Conservation (phyloP, 2,113 vertebrate genomes). For the Gorsachius goisagi region DNA sequence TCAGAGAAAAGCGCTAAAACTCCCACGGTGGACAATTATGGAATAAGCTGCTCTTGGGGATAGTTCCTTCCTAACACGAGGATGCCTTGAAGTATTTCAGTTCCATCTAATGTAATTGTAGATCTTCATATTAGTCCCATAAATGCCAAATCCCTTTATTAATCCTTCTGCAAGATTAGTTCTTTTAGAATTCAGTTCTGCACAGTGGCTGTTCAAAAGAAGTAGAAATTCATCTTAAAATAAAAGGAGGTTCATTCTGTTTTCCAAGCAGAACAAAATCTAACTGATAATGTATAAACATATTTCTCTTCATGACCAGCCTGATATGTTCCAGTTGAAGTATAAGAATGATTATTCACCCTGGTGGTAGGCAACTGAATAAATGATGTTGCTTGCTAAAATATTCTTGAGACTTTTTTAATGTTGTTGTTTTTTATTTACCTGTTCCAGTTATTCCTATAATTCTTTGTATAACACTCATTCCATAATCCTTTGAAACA, state of each 20-base stretch:
- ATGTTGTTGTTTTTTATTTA: background rate
- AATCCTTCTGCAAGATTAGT: slow-evolving; percentile 10
- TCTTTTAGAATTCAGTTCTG: background rate
- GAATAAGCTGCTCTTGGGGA: slow-evolving; percentile 35
- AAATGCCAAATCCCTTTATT: slow-evolving; percentile 35
- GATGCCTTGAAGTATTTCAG: slow-evolving; percentile 45
- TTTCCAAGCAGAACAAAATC: background rate
- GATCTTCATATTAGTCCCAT: slow-evolving; percentile 21
- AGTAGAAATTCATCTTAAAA: background rate
- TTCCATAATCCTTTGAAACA: background rate
- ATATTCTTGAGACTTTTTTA: background rate
- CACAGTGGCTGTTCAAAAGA: background rate
- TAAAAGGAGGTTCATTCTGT: background rate
- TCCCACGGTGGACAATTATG: slow-evolving; percentile 61
- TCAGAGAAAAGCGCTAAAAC: slow-evolving; percentile 26
- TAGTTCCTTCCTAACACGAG: background rate
- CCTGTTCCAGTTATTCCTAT: background rate
- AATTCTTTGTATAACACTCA: background rate
- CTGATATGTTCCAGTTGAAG: background rate
- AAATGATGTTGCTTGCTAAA: background rate
- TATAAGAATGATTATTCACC: background rate
- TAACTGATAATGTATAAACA: background rate
- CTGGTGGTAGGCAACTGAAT: background rate
- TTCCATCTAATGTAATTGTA: slow-evolving; percentile 18
- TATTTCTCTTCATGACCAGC: background rate